Conservation (phyloP, 53 echinoderm and acorn worm species). For the Paelopatides confundens region DNA sequence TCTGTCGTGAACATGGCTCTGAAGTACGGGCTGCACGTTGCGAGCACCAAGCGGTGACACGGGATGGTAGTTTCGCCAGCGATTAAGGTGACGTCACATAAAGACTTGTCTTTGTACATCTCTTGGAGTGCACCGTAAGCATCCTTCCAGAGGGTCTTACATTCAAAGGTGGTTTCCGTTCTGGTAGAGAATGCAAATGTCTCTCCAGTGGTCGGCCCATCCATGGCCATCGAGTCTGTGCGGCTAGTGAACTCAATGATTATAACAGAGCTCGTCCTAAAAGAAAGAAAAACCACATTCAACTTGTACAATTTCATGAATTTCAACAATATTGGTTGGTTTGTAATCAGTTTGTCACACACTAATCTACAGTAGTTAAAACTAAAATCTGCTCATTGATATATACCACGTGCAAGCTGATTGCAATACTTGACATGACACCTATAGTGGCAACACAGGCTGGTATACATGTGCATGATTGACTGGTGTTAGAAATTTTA, state of each 20-base stretch:
- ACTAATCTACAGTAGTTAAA: no score
- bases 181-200: slow-evolving; percentile 50
- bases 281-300: neutral
- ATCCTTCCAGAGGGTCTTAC: slow-evolving; percentile 90
- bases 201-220: slow-evolving; percentile 25
- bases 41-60: slow-evolving; percentile 93
- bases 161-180: slow-evolving; percentile 83
- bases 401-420: no score
- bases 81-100: slow-evolving; percentile 88
- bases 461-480: no score
- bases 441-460: no score
- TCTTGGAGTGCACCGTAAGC: slow-evolving; percentile 81
- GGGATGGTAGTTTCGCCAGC: slow-evolving; percentile 71
- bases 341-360: no score
- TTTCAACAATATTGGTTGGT: no score
- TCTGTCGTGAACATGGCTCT: slow-evolving; percentile 95
- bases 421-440: no score
- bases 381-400: no score
- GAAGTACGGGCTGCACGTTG: slow-evolving; percentile 96
- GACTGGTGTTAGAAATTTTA: no score
- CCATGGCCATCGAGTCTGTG: slow-evolving; percentile 63
- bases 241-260: slow-evolving; percentile 95
- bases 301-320: no score
- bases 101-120: slow-evolving; percentile 70
- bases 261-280: slow-evolving; percentile 86